phyloP scores from a whole-genome alignment of 92 coral and sea anemone species.

The Anthopleura xanthogrammica region DNA sequence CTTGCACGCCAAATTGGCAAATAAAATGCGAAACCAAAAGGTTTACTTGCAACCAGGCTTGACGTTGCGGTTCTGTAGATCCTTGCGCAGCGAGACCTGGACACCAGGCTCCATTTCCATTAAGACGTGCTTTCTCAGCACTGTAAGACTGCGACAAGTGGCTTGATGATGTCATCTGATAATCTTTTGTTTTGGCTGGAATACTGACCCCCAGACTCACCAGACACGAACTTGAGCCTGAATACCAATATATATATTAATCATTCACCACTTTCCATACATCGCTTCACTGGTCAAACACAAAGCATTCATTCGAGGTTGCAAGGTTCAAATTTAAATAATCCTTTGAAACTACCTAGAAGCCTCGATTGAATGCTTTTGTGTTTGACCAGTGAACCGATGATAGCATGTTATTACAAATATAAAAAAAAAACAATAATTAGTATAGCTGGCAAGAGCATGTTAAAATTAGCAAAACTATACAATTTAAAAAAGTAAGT shows the following conservation, averaged over 20 bases:
- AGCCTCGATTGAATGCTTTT: too few relatives aligned
- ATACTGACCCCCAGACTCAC: neutral
- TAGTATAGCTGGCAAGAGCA: too few relatives aligned
- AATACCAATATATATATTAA: neutral
- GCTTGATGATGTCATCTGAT: constrained; percentile 39
- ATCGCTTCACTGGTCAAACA: too few relatives aligned
- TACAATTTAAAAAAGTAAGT: too few relatives aligned
- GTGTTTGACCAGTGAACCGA: neutral
- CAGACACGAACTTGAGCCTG: neutral
- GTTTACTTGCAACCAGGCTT: constrained; percentile 31
- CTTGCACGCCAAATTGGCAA: constrained; percentile 20
- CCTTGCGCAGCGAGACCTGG: neutral
- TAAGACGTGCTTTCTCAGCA: constrained; percentile 18
- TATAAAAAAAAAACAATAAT: too few relatives aligned
- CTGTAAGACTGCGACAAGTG: neutral
- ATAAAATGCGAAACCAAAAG: constrained; percentile 18
- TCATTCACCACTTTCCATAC: too few relatives aligned
- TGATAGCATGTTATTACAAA: too few relatives aligned
- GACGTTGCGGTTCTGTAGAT: neutral
- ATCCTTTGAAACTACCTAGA: too few relatives aligned
- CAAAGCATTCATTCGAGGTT: too few relatives aligned
- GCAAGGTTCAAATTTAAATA: too few relatives aligned
- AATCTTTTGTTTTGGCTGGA: neutral
- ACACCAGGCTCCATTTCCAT: constrained; percentile 25
- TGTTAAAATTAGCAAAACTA: too few relatives aligned